These are phyloP conservation scores for Tetraneura akinire DNA, from an alignment of 1,140 invertebrate species.

Conservation along the genomic window DNA sequence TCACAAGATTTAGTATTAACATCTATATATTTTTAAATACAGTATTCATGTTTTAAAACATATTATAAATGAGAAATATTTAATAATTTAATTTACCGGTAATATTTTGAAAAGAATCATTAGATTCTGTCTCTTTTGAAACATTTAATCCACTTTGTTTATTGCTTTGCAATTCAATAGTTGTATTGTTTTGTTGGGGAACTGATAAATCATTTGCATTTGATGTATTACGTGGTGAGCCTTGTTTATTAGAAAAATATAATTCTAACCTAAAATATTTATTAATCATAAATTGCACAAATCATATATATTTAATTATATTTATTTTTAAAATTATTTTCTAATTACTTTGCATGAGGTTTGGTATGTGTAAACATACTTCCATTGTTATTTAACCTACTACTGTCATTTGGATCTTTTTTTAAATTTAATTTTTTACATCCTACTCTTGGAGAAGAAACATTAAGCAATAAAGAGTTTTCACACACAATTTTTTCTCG, in stretches of 20 bases:
- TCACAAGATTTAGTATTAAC: too few species aligned
- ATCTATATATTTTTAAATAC: too few species aligned
- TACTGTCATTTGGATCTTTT: slow-evolving; percentile 9
- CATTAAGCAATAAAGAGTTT: slow-evolving; percentile 12
- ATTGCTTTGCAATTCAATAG: slow-evolving; percentile 29
- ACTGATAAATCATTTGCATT: slow-evolving; percentile 25
- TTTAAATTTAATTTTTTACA: slow-evolving; percentile 48
- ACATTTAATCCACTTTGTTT: slow-evolving; percentile 7
- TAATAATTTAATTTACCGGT: neutral
- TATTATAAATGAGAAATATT: too few species aligned
- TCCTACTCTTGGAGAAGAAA: slow-evolving; percentile 23
- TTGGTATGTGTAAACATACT: slow-evolving; percentile 41
- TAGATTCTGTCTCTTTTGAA: slow-evolving; percentile 16
- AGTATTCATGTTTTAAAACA: too few species aligned
- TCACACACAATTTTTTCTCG: slow-evolving; percentile 26
- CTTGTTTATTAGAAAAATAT: slow-evolving; percentile 45
- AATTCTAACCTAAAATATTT: slow-evolving; percentile 23
- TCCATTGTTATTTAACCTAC: slow-evolving; percentile 2
- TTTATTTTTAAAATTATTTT: neutral
- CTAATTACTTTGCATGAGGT: slow-evolving; percentile 43
- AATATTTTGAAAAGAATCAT: slow-evolving; percentile 25
- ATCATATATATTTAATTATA: too few species aligned
- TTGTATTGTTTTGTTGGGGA: slow-evolving; percentile 32
- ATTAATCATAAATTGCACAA: neutral
- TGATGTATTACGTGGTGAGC: neutral